Evolutionary conservation across 92 coral and sea anemone species (phyloP).

Genomic region (Actinernus sp.): DNA sequence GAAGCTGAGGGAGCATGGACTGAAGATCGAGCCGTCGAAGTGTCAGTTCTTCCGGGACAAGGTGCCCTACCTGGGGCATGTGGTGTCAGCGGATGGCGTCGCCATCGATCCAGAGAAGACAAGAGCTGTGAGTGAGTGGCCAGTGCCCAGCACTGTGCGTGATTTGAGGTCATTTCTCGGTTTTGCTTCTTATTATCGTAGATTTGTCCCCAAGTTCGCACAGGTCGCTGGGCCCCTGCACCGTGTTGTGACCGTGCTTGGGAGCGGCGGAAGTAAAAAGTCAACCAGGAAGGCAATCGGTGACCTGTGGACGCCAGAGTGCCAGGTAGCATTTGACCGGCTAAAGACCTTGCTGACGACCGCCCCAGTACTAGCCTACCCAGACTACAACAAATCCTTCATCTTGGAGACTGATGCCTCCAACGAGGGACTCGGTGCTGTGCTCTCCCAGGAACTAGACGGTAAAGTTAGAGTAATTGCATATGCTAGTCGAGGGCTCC

Average conservation of each 20-base stretch:
- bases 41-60: slow-evolving; percentile 30
- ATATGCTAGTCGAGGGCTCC: slow-evolving; percentile 60
- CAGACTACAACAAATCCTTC: slow-evolving; percentile 58
- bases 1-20: too few species aligned
- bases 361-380: slow-evolving; percentile 68
- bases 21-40: slow-evolving; percentile 47
- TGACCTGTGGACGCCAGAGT: slow-evolving; percentile 41
- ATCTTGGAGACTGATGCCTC: slow-evolving; percentile 69
- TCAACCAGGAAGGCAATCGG: slow-evolving; percentile 16
- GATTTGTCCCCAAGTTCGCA: too few species aligned
- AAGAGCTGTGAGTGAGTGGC: too few species aligned
- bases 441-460: slow-evolving; percentile 60
- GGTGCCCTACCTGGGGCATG: slow-evolving; percentile 53
- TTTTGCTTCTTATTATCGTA: too few species aligned
- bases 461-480: slow-evolving; percentile 52
- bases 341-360: slow-evolving; percentile 40
- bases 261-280: slow-evolving; percentile 34
- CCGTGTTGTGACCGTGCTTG: slow-evolving; percentile 33
- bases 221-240: slow-evolving; percentile 51
- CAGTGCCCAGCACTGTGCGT: too few species aligned
- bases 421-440: slow-evolving; percentile 47
- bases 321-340: slow-evolving; percentile 39
- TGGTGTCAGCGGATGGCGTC: slow-evolving; percentile 56
- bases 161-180: too few species aligned
- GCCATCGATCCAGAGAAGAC: slow-evolving; percentile 53